Evolutionary conservation across 2,888 invertebrate species (phyloP).

Genomic region (Heliothis peltigera): DNA sequence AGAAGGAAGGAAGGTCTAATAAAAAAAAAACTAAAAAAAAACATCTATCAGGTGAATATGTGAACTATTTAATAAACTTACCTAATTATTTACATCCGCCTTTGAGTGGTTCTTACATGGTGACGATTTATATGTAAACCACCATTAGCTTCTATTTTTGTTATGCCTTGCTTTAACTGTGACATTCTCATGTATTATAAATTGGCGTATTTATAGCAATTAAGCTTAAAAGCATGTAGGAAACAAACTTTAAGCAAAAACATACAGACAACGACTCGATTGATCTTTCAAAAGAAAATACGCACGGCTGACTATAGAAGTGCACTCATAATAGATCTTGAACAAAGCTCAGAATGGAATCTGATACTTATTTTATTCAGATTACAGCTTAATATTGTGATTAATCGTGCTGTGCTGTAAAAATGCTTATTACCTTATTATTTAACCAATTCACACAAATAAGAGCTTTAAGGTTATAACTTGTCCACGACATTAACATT

Average conservation of each 20-base stretch:
- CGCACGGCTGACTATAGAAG: neutral
- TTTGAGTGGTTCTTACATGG: conserved; percentile 23
- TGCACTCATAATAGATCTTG: neutral
- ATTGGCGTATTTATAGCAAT: conserved; percentile 25
- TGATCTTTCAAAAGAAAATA: neutral
- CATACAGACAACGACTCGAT: neutral
- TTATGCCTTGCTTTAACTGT: conserved; percentile 20
- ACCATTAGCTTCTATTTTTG: conserved; percentile 20
- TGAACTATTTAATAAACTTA: conserved; percentile 5
- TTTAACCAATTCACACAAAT: conserved; percentile 56
- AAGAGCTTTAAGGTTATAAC: conserved; percentile 64
- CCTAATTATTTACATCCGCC: conserved; percentile 23
- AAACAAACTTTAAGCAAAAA: conserved; percentile 15
- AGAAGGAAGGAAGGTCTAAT: conserved; percentile 7
- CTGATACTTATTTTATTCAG: conserved; percentile 6
- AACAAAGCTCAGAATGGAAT: neutral
- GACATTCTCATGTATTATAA: conserved; percentile 9
- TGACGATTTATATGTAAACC: conserved; percentile 5
- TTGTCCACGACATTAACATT: conserved; percentile 24
- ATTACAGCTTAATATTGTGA: conserved; percentile 39
- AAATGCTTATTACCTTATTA: conserved; percentile 57
- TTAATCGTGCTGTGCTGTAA: conserved; percentile 49
- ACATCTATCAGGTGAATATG: neutral
- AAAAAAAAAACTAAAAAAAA: conserved; percentile 3
- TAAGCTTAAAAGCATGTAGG: conserved; percentile 23